Evolutionary conservation across 2,113 vertebrate genomes (phyloP).

Genomic region (Scomber colias): DNA sequence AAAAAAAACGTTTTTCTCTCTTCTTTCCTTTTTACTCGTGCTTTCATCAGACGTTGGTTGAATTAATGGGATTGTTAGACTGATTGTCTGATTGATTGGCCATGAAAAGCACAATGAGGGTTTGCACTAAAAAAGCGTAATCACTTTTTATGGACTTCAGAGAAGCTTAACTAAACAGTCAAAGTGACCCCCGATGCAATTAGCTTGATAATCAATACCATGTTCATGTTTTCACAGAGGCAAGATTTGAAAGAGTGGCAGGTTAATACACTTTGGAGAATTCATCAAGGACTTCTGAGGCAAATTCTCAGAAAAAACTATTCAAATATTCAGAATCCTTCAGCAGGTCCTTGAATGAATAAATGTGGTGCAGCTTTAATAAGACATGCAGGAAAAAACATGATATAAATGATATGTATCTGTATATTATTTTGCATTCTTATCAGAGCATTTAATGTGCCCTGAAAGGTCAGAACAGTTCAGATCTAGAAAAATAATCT

Average conservation of each 20-base stretch:
- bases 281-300: constrained; percentile 19
- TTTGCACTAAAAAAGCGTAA: neutral
- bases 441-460: constrained; percentile 7
- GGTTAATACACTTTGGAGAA: constrained; percentile 16
- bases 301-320: neutral
- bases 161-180: constrained; percentile 2
- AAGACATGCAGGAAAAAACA: neutral
- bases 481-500: neutral
- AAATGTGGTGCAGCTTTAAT: neutral
- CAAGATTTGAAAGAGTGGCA: constrained; percentile 14
- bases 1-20: constrained; percentile 7
- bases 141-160: neutral
- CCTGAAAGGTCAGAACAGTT: constrained; percentile 60
- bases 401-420: too few species aligned
- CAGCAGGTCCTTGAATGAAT: neutral
- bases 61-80: constrained; percentile 24
- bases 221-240: constrained; percentile 19
- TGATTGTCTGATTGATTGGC: constrained; percentile 26
- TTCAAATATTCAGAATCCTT: neutral
- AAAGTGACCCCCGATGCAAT: constrained; percentile 1
- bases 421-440: neutral
- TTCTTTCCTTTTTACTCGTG: neutral
- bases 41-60: constrained; percentile 11
- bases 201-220: constrained; percentile 21
- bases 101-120: neutral